Evolutionary conservation across 2,797 vertebrate species (phyloP).

Genomic region (Typhlichthys subterraneus): DNA sequence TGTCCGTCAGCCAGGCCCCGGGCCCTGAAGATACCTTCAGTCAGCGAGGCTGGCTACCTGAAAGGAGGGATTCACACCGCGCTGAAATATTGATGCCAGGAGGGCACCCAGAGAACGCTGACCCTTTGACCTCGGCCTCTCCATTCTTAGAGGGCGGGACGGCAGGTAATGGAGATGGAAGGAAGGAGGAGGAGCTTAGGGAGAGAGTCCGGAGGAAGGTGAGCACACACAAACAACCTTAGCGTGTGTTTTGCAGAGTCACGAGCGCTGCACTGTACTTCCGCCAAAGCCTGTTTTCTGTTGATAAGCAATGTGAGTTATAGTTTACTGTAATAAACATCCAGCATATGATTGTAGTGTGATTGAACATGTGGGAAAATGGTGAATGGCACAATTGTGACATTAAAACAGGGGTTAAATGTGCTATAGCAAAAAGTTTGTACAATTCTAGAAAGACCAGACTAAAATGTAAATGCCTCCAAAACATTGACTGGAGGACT

Average conservation of each 20-base stretch:
- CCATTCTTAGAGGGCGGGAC: constrained; percentile 50
- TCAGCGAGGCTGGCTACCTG: constrained; percentile 84
- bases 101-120: constrained; percentile 83
- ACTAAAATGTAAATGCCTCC: constrained; percentile 15
- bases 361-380: too few species aligned
- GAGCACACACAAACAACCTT: background rate
- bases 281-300: too few species aligned
- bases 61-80: constrained; percentile 86
- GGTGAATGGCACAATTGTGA: too few species aligned
- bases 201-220: constrained; percentile 1
- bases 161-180: constrained; percentile 22
- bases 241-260: too few species aligned
- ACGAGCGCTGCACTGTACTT: too few species aligned
- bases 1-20: constrained; percentile 92
- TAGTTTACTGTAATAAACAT: too few species aligned
- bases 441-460: background rate
- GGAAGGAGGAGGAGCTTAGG: constrained; percentile 22
- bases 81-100: constrained; percentile 91
- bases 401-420: too few species aligned
- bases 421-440: background rate
- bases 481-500: constrained; percentile 36
- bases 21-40: constrained; percentile 92
- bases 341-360: too few species aligned
- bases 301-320: too few species aligned
- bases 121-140: constrained; percentile 87